A percentile compares a stretch with the other conserved stretches of the same genome.
phyloP scores from a whole-genome alignment of 92 coral and sea anemone genomes.

The Actinostola sp. region DNA sequence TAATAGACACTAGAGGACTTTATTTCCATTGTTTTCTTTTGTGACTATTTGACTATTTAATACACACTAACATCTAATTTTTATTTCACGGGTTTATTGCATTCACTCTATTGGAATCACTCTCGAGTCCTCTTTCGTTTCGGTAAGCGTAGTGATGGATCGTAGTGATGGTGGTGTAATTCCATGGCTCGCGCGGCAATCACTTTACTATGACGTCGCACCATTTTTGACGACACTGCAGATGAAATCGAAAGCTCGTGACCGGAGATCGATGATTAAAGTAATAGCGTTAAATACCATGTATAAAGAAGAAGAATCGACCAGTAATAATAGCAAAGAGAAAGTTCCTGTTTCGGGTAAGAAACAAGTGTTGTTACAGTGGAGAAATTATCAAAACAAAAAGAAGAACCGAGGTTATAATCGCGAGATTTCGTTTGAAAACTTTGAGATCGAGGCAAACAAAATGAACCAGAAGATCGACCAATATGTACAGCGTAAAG shows the following conservation, averaged over 20 bases:
- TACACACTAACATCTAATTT: too few species aligned
- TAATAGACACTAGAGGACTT: too few species aligned
- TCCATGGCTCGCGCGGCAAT: too few species aligned
- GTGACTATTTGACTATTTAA: too few species aligned
- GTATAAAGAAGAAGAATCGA: constrained; percentile 3
- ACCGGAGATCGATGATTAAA: background rate
- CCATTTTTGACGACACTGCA: background rate
- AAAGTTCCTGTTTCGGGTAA: constrained; percentile 10
- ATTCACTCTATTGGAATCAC: too few species aligned
- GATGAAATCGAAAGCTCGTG: background rate
- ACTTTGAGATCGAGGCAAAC: constrained; percentile 18
- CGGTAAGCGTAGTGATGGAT: too few species aligned
- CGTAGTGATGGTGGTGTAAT: too few species aligned
- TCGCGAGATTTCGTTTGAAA: background rate
- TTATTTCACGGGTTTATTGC: too few species aligned
- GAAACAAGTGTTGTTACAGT: constrained; percentile 10
- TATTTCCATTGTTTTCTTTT: too few species aligned
- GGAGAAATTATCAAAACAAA: constrained; percentile 8
- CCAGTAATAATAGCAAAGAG: constrained; percentile 1
- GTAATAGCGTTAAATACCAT: background rate
- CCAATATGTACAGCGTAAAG: constrained; percentile 18
- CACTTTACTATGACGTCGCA: background rate
- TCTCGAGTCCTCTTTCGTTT: too few species aligned
- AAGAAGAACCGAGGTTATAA: constrained; percentile 2
- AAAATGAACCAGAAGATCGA: constrained; percentile 9